Evolutionary conservation across 1,140 invertebrate genomes (phyloP).

Genomic region (Bombus soroeensis): DNA sequence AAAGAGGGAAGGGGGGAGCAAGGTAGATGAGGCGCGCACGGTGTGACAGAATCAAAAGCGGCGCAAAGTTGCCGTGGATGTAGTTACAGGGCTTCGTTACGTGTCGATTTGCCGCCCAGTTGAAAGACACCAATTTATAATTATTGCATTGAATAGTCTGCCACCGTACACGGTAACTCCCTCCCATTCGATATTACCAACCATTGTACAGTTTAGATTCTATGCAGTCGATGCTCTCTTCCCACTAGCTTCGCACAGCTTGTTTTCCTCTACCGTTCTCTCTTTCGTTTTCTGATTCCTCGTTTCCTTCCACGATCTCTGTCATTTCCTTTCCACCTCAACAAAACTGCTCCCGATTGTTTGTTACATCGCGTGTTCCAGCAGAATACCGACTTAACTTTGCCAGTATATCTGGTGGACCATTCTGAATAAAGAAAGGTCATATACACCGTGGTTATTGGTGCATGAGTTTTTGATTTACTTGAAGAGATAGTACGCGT

Average conservation of each 20-base stretch:
- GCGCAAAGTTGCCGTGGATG: conserved; percentile 49
- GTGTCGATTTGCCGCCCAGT: conserved; percentile 49
- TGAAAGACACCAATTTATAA: conserved; percentile 80
- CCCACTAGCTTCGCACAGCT: conserved; percentile 26
- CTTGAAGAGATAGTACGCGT: too few species aligned
- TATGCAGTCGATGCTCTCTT: conserved; percentile 45
- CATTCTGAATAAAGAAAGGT: too few species aligned
- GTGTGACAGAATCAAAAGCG: conserved; percentile 36
- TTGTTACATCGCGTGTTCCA: not conserved
- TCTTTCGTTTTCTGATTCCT: conserved; percentile 11
- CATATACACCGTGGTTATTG: too few species aligned
- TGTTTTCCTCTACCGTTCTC: not conserved
- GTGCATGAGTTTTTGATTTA: too few species aligned
- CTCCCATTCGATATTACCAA: conserved; percentile 75
- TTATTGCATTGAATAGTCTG: conserved; percentile 74
- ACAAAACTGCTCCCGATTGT: not conserved
- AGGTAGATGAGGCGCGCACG: not conserved
- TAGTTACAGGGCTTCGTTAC: conserved; percentile 56
- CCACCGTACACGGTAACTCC: conserved; percentile 65
- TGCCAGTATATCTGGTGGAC: too few species aligned
- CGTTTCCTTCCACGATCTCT: not conserved
- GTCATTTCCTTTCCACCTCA: not conserved
- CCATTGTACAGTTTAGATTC: conserved; percentile 75
- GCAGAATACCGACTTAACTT: too few species aligned
- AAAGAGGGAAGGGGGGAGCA: not conserved